Evolutionary conservation across 2,113 vertebrate genomes (phyloP), one percentile per base, ranked within the genome.

Genomic region (Vulpes vulpes): DNA sequence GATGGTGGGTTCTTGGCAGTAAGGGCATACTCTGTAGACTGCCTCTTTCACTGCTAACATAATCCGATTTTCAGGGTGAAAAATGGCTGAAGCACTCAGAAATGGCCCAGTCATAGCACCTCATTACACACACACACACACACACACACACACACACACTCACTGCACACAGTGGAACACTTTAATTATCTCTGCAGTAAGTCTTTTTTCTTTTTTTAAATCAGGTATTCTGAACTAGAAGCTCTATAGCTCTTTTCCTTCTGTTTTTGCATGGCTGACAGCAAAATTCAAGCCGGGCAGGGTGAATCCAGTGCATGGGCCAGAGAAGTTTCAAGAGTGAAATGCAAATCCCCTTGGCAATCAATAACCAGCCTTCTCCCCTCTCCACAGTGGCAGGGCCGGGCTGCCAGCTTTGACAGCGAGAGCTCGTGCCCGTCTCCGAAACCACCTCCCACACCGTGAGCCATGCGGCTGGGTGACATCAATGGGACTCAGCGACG

Each of bases 341-440:
- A 11, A 32, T 20, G 8, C 79, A 12, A 19, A 0, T 78, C 55
- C 64, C n/a, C 25, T 9, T 2, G 59, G 83, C 80, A 0, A 7
- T 25, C 43, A 9, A 12, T 97, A 67, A 98, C 83, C 14, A 0
- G 64, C 32, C 78, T 67, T 89, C n/a, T 73, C 83, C 83, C 88
- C 96, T 97, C 97, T 97, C 91, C 2, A 1, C 99, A 99, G 99
- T 99, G 99, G 99, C 99, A 99, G 94, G 99, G 99, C 91, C 99
- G 99, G 93, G 99, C 99, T 20, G 99, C 99, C 60, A 99, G 99
- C 98, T 99, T 99, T 71, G 99, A 99, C 99, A 99, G 99, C 97
- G 99, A 99, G 98, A 99, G 99, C 53, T 99, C 99, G 60, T 99
- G 99, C 97, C 99, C 99, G 17, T 99, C 99, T 35, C 99, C 99